phyloP scores from a whole-genome alignment of 2,888 invertebrate genomes.

The Eudemis profundana region DNA sequence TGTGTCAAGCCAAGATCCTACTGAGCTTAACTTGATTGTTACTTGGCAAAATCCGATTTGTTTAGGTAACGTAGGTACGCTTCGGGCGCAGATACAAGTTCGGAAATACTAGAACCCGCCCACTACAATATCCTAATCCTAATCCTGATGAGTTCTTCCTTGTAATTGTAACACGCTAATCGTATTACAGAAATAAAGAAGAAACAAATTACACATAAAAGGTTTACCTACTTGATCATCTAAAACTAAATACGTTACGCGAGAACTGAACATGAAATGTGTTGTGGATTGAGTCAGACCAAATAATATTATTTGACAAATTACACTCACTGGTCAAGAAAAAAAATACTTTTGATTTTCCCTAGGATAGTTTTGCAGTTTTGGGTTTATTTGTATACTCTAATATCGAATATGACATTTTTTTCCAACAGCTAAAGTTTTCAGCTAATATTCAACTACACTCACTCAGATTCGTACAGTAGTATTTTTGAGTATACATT shows the following conservation, averaged over 20 bases:
- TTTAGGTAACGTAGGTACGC: constrained; percentile 3
- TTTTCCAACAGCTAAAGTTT: too few relatives aligned
- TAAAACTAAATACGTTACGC: too few relatives aligned
- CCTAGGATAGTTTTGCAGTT: too few relatives aligned
- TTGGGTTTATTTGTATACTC: too few relatives aligned
- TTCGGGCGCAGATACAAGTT: constrained; percentile 7
- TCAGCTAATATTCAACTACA: too few relatives aligned
- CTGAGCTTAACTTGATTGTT: constrained; percentile 17
- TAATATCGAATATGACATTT: too few relatives aligned
- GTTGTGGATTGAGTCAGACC: background rate
- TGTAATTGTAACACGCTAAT: background rate
- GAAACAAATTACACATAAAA: background rate
- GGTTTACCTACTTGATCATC: background rate
- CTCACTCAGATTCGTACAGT: too few relatives aligned
- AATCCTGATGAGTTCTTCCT: constrained; percentile 18
- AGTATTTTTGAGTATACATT: too few relatives aligned
- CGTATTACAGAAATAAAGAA: constrained; percentile 3
- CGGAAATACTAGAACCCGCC: constrained; percentile 7
- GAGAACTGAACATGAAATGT: background rate
- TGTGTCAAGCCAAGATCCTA: constrained; percentile 7
- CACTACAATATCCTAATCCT: background rate
- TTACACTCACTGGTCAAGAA: too few relatives aligned
- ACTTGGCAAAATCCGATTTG: constrained; percentile 9
- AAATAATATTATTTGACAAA: too few relatives aligned
- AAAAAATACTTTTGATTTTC: too few relatives aligned